Conservation (phyloP, 1,140 invertebrate genomes). For the Drosophila leontia region DNA sequence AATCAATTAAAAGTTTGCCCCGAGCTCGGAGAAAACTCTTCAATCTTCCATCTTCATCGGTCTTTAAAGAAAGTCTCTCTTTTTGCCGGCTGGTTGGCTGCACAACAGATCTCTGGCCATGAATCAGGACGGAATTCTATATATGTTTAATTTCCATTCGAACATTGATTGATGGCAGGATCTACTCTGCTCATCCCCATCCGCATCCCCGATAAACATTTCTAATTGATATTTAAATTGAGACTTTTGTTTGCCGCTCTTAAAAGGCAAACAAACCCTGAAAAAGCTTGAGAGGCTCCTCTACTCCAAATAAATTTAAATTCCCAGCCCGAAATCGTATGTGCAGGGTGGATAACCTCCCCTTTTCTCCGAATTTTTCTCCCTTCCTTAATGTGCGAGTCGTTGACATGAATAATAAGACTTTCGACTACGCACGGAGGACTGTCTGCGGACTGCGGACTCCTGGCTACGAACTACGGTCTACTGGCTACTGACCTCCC, state of each 20-base stretch:
- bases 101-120: slow-evolving; percentile 1
- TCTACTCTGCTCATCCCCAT: not conserved
- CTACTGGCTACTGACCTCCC: slow-evolving; percentile 25
- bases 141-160: slow-evolving; percentile 12
- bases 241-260: slow-evolving; percentile 36
- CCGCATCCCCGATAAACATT: slow-evolving; percentile 9
- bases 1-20: slow-evolving; percentile 64
- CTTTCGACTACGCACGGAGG: slow-evolving; percentile 31
- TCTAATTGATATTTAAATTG: slow-evolving; percentile 52
- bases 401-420: slow-evolving; percentile 56
- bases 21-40: slow-evolving; percentile 24
- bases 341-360: not conserved
- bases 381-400: slow-evolving; percentile 27
- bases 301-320: slow-evolving; percentile 43
- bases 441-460: slow-evolving; percentile 25
- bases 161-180: slow-evolving; percentile 40
- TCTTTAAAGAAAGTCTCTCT: slow-evolving; percentile 24
- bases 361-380: not conserved
- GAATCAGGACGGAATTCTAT: slow-evolving; percentile 10
- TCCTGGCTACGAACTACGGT: slow-evolving; percentile 1
- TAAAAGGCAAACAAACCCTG: not conserved
- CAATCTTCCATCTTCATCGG: slow-evolving; percentile 32
- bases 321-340: slow-evolving; percentile 8
- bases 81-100: not conserved
- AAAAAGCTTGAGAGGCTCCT: not conserved